Evolutionary conservation across 2,113 vertebrate genomes (phyloP).

Genomic region (Erythrolamprus reginae): DNA sequence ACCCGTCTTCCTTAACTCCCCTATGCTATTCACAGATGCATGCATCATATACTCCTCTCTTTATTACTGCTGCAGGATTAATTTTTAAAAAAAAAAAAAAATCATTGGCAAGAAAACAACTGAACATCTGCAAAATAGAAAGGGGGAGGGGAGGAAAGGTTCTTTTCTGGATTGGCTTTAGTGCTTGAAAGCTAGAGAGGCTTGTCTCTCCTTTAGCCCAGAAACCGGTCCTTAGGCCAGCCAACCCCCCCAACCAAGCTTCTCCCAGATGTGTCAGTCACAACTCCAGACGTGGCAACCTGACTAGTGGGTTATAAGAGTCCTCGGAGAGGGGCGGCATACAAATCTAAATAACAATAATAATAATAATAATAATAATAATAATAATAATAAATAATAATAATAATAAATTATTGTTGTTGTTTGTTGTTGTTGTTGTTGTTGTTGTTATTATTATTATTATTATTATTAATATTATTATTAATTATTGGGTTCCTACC

Average conservation of each 20-base stretch:
- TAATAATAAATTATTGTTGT: no score
- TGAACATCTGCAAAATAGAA: slow-evolving; percentile 53
- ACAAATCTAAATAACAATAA: no score
- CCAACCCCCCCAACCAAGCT: background rate
- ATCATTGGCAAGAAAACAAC: slow-evolving; percentile 50
- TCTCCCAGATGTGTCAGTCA: background rate
- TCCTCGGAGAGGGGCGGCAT: no score
- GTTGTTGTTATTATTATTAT: no score
- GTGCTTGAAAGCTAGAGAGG: slow-evolving; percentile 39
- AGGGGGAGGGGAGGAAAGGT: background rate
- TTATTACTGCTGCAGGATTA: slow-evolving; percentile 13
- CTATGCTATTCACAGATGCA: slow-evolving; percentile 48
- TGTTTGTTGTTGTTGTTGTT: no score
- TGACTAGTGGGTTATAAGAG: background rate
- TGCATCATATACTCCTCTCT: slow-evolving; percentile 11
- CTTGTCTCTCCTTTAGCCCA: background rate
- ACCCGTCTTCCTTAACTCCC: slow-evolving; percentile 30
- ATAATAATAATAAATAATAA: no score
- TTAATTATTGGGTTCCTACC: no score
- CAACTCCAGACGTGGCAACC: background rate
- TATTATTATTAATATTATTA: no score
- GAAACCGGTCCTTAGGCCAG: background rate
- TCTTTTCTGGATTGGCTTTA: slow-evolving; percentile 14
- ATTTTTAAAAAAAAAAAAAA: background rate
- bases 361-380: no score